Evolutionary conservation across 2,888 invertebrate species (phyloP).

Genomic region (Acanthopleura granulata): DNA sequence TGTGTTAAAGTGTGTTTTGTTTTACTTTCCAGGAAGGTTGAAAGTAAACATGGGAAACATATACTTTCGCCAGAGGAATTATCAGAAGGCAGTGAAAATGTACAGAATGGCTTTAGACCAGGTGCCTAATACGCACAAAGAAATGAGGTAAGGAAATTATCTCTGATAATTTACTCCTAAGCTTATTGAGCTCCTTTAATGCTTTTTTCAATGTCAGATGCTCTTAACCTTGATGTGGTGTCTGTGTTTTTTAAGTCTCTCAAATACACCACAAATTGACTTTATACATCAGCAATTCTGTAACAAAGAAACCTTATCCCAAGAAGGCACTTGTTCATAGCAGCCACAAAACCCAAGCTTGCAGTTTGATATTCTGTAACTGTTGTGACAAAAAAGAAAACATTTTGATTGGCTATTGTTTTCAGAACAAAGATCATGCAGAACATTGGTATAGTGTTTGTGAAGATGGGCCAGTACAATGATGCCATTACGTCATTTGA

Average conservation of each 20-base stretch:
- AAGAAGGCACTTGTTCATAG: too few relatives aligned
- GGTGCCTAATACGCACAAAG: constrained; percentile 89
- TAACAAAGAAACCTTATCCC: too few relatives aligned
- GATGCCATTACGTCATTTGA: constrained; percentile 98
- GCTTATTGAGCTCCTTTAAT: not conserved
- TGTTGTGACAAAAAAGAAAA: not conserved
- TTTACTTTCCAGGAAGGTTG: constrained; percentile 75
- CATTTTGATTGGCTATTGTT: constrained; percentile 21
- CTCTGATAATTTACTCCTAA: not conserved
- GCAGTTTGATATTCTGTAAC: too few relatives aligned
- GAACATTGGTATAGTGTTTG: constrained; percentile 94
- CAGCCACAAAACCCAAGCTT: too few relatives aligned
- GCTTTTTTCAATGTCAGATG: too few relatives aligned
- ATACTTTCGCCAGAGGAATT: constrained; percentile 91
- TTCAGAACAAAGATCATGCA: constrained; percentile 94
- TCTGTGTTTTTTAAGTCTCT: too few relatives aligned
- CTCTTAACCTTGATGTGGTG: too few relatives aligned
- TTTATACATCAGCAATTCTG: too few relatives aligned
- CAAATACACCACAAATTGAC: too few relatives aligned
- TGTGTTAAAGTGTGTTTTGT: too few relatives aligned
- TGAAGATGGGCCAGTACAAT: constrained; percentile 95
- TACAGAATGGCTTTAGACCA: constrained; percentile 99
- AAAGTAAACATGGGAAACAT: constrained; percentile 99
- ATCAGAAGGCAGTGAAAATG: constrained; percentile 95
- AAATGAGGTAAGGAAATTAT: constrained; percentile 78